Evolutionary conservation across 2,797 vertebrate species (phyloP), one percentile per base, ranked within the genome.

Genomic region (Rachycentron canadum): DNA sequence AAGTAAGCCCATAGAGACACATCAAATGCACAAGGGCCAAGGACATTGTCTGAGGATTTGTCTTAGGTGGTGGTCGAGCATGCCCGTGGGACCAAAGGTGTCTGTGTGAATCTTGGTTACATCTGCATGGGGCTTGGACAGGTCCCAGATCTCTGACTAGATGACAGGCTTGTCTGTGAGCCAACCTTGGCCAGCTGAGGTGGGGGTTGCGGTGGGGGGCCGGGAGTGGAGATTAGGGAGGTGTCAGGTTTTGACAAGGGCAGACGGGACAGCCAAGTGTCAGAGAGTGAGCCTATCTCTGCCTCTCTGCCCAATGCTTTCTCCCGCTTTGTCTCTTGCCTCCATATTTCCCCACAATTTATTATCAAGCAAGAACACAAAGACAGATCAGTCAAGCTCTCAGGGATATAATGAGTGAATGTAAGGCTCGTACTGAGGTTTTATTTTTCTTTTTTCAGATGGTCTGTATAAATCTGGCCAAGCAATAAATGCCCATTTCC

Each of bases 101-200:
- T 75, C 63, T 59, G 55, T 67, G 67, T 57, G 49, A 61, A 76
- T 85, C 84, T 77, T 86, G 81, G 71, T 80, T 84, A 73, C 93
- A 91, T 92, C 92, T 94, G 89, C 84, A 85, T 81, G n/a, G 49
- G 73, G 73, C 77, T 87, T 94, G 90, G 90, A 92, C 56, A n/a
- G 60, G 84, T 64, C 86, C 88, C 87, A 91, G 83, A 82, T 87
- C 81, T 63, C 60, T 73, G 83, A 76, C 79, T 78, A 79, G 83
- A 82, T 89, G 91, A 91, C 90, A 88, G 88, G 73, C 79, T 68
- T 79, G 84, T 87, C 77, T 82, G 78, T 59, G 67, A 62, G 86
- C 86, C 89, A 91, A 71, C 69, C 68, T 78, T 85, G 84, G 81
- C 78, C 85, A 90, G 77, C 82, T 88, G 88, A 87, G 73, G 79